These are phyloP conservation scores for Drosophila macrothrix DNA, from an alignment of 2,888 invertebrate genomes.

Conservation along the genomic window DNA sequence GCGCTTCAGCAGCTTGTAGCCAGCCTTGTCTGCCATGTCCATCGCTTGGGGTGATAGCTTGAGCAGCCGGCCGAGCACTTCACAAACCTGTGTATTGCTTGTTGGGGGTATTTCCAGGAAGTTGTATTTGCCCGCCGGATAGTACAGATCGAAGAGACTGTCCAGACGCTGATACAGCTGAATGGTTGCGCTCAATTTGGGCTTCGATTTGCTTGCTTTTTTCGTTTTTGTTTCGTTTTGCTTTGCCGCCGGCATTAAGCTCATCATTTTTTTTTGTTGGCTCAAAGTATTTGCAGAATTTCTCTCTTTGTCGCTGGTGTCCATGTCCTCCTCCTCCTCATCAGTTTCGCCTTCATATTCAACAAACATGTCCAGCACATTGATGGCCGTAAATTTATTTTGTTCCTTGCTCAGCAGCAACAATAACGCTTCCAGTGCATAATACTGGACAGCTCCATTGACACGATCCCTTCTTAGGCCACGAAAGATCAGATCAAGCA, in stretches of 20 bases:
- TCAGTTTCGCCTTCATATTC: conserved; percentile 4
- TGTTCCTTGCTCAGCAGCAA: conserved; percentile 69
- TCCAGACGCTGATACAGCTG: conserved; percentile 39
- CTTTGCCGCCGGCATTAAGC: neutral
- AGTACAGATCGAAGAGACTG: conserved; percentile 67
- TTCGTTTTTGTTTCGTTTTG: neutral
- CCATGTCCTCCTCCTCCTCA: neutral
- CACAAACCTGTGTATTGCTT: conserved; percentile 67
- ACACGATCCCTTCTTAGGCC: conserved; percentile 45
- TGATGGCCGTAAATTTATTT: neutral
- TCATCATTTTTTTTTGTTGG: neutral
- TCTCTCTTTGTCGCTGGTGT: conserved; percentile 19
- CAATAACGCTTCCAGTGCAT: conserved; percentile 58
- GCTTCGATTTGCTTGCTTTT: neutral
- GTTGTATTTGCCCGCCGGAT: conserved; percentile 57
- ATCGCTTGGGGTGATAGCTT: conserved; percentile 74
- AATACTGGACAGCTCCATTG: conserved; percentile 56
- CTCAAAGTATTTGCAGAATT: neutral
- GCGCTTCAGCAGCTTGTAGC: conserved; percentile 67
- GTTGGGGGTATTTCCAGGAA: conserved; percentile 62
- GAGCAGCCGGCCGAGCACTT: conserved; percentile 75
- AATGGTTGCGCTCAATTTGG: neutral
- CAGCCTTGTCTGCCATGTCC: conserved; percentile 55
- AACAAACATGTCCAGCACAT: conserved; percentile 44
- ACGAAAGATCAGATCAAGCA: conserved; percentile 60